Evolutionary conservation across 2,797 vertebrate genomes (phyloP).

Genomic region (Pampus argenteus): DNA sequence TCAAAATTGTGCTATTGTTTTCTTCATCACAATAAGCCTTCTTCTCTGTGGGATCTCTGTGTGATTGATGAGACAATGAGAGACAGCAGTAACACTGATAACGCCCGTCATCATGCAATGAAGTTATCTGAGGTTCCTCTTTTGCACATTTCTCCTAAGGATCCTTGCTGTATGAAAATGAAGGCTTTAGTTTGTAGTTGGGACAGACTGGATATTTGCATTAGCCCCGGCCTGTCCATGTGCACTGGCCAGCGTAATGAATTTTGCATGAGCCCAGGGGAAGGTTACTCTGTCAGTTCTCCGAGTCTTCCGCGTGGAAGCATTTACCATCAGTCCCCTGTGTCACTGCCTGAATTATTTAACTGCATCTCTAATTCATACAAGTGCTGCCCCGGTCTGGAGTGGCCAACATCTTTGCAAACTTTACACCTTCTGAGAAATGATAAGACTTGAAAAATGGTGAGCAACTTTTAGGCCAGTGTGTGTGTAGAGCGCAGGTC

Average conservation of each 20-base stretch:
- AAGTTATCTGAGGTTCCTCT: background rate
- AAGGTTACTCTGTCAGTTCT: slow-evolving; percentile 80
- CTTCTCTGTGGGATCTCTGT: slow-evolving; percentile 18
- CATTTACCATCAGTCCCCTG: slow-evolving; percentile 81
- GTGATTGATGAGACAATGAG: slow-evolving; percentile 26
- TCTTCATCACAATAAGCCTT: slow-evolving; percentile 14
- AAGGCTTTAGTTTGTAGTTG: slow-evolving; percentile 2
- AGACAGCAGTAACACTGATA: slow-evolving; percentile 11
- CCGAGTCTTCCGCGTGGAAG: slow-evolving; percentile 81
- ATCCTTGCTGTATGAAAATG: slow-evolving; percentile 21
- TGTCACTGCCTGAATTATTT: slow-evolving; percentile 85
- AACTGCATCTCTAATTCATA: slow-evolving; percentile 85
- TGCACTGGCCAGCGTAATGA: slow-evolving; percentile 64
- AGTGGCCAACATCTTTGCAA: slow-evolving; percentile 43
- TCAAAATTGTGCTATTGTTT: slow-evolving; percentile 3
- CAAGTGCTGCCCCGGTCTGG: slow-evolving; percentile 59
- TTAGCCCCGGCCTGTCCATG: slow-evolving; percentile 52
- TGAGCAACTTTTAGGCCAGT: background rate
- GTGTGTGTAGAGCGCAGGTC: background rate
- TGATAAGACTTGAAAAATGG: background rate
- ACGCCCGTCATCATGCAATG: background rate
- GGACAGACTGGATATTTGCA: slow-evolving; percentile 45
- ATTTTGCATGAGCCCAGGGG: slow-evolving; percentile 80
- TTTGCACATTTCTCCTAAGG: slow-evolving; percentile 4
- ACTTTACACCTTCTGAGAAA: slow-evolving; percentile 72